Evolutionary conservation across 2,888 invertebrate genomes (phyloP), one percentile per base, ranked within the genome.

Genomic region (Amphipyra berbera): DNA sequence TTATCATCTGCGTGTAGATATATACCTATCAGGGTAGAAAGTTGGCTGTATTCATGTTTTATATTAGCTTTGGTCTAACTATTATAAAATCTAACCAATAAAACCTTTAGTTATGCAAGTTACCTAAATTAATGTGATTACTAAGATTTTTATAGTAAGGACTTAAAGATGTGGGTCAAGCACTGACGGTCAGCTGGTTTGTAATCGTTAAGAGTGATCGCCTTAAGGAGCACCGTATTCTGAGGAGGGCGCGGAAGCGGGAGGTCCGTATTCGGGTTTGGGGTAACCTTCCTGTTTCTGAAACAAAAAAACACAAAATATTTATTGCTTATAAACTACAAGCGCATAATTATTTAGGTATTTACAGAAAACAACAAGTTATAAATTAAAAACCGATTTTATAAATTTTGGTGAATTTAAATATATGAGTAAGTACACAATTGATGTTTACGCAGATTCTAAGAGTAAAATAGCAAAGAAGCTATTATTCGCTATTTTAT

Each of bases 211-310:
- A 48, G 81, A 82, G 78, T 82, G 77, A 66, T 79, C 77, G 59
- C 79, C 82, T 70, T 92, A 95, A 58, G 96, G 96, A 40, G 96
- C 95, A 44, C 96, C 96, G 85, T 96, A 96, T 83, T 95, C 95
- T 73, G 95, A 95, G 27, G 96, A 95, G 8, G 95, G 95, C 47
- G 91, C 92, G 33, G 93, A 90, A 45, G 94, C 93, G 48, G 95
- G 95, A 30, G 95, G 91, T 46, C 95, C 95, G 76, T 95, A 95
- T 73, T 94, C 88, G 21, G 86, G 85, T 41, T 89, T 86, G 6
- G 91, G 95, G 84, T 95, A 95, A 33, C 95, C 95, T 88, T 95
- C 95, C 90, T 95, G 95, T 90, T 95, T 95, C 95, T 95, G 90
- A 27, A 91, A 92, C 61, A 12, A 37, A 9, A n/a, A 10, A 37